Evolutionary conservation across 2,113 vertebrate genomes (phyloP).

Genomic region (Brachyistius frenatus): DNA sequence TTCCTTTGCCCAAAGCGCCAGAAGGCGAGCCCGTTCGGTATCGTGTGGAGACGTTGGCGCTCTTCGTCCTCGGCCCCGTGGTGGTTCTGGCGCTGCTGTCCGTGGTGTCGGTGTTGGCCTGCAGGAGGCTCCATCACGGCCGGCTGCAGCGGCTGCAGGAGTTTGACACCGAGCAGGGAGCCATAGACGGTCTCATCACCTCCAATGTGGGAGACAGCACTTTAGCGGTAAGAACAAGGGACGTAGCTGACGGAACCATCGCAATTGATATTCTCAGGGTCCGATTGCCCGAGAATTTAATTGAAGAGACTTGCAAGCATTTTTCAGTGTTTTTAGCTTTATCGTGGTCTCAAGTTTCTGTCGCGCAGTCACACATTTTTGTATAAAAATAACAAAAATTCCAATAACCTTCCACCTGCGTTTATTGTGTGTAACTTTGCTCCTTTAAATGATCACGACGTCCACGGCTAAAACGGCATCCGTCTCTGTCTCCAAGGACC

Average conservation of each 20-base stretch:
- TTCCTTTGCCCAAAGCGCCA: slow-evolving; percentile 63
- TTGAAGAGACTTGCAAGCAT: background rate
- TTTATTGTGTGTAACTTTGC: background rate
- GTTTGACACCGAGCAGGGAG: slow-evolving; percentile 82
- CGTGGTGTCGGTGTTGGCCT: slow-evolving; percentile 75
- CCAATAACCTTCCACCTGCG: background rate
- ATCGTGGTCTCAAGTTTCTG: background rate
- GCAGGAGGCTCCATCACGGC: slow-evolving; percentile 81
- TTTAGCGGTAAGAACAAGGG: slow-evolving; percentile 75
- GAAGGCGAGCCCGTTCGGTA: slow-evolving; percentile 77
- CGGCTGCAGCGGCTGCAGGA: slow-evolving; percentile 81
- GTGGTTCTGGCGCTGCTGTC: slow-evolving; percentile 80
- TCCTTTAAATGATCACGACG: background rate
- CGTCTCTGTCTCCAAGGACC: slow-evolving; percentile 87
- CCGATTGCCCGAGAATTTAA: no score
- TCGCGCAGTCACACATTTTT: background rate
- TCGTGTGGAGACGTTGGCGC: slow-evolving; percentile 78
- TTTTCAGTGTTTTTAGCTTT: background rate
- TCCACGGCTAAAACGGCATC: slow-evolving; percentile 5
- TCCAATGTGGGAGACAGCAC: slow-evolving; percentile 86
- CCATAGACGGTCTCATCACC: slow-evolving; percentile 84
- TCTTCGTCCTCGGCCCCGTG: slow-evolving; percentile 79
- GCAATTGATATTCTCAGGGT: no score
- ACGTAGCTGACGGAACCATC: background rate
- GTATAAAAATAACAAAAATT: background rate